Conservation (phyloP, 2,113 vertebrate species). For the Polypterus bichir region DNA sequence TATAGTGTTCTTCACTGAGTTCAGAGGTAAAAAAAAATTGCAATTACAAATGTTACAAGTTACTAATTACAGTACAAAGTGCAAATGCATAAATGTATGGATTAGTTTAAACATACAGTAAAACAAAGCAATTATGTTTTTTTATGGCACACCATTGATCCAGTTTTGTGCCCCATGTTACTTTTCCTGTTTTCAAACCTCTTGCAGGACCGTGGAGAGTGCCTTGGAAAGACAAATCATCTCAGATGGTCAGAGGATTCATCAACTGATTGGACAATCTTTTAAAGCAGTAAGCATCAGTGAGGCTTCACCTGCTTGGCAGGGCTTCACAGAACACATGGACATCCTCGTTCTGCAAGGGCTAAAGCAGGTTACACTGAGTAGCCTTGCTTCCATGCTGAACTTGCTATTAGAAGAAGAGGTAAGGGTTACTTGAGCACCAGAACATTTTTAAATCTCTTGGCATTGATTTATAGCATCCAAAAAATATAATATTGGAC, state of each 20-base stretch:
- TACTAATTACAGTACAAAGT: no score
- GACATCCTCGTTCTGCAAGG: conserved; percentile 17
- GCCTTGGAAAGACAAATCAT: conserved; percentile 6
- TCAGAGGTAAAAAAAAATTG: no score
- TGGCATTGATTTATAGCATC: no score
- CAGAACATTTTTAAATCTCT: no score
- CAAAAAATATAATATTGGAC: no score
- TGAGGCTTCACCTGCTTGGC: conserved; percentile 21
- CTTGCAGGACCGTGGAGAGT: conserved; percentile 10
- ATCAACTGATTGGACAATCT: conserved; percentile 13
- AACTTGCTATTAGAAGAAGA: conserved; percentile 14
- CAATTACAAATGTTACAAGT: no score
- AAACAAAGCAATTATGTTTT: no score
- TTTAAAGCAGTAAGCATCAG: conserved; percentile 13
- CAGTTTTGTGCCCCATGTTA: neutral
- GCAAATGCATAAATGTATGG: no score
- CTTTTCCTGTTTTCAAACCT: neutral
- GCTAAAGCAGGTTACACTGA: conserved; percentile 14
- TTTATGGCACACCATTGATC: no score
- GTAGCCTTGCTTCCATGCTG: conserved; percentile 17
- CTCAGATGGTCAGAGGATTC: conserved; percentile 13
- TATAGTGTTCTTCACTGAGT: no score
- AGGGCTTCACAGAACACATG: conserved; percentile 16
- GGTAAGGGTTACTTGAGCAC: neutral
- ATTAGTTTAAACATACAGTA: no score